Conservation (phyloP, 2,113 vertebrate species). For the Pseudorectes ferrugineus region DNA sequence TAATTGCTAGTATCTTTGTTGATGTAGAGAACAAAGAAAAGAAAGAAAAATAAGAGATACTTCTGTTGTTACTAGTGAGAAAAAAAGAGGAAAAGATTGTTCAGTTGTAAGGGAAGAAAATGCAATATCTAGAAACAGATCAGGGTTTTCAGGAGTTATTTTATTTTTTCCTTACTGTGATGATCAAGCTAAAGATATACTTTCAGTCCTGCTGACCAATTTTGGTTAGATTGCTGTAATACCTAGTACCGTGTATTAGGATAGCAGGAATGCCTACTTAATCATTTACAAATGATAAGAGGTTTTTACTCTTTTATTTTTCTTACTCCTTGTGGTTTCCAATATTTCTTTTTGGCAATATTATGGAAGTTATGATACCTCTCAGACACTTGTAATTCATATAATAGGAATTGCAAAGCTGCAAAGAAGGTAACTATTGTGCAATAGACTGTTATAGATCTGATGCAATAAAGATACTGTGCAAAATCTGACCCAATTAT, state of each 20-base stretch:
- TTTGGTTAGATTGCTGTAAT: conserved; percentile 20
- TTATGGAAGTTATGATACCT: conserved; percentile 18
- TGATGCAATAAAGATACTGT: conserved; percentile 9
- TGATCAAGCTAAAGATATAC: background rate
- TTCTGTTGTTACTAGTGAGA: background rate
- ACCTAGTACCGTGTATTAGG: background rate
- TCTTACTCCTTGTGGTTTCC: conserved; percentile 10
- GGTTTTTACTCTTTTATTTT: conserved; percentile 13
- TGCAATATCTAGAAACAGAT: background rate
- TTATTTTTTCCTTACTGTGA: background rate
- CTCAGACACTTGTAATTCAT: background rate
- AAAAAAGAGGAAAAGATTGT: background rate
- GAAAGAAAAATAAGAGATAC: background rate
- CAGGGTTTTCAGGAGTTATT: background rate
- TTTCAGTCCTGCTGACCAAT: conserved; percentile 26
- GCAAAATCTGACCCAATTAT: conserved; percentile 11
- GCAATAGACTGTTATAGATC: background rate
- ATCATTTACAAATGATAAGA: conserved; percentile 1
- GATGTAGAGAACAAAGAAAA: background rate
- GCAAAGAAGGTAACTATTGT: conserved; percentile 9
- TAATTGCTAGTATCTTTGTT: background rate
- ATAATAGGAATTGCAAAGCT: background rate
- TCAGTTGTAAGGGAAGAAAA: background rate
- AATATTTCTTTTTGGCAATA: background rate
- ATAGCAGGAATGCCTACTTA: conserved; percentile 10